A percentile compares a stretch with the other conserved stretches of the same genome.
Evolutionary conservation across 2,888 invertebrate genomes (phyloP).

Genomic region (Scaptodrosophila latifasciaeformis): DNA sequence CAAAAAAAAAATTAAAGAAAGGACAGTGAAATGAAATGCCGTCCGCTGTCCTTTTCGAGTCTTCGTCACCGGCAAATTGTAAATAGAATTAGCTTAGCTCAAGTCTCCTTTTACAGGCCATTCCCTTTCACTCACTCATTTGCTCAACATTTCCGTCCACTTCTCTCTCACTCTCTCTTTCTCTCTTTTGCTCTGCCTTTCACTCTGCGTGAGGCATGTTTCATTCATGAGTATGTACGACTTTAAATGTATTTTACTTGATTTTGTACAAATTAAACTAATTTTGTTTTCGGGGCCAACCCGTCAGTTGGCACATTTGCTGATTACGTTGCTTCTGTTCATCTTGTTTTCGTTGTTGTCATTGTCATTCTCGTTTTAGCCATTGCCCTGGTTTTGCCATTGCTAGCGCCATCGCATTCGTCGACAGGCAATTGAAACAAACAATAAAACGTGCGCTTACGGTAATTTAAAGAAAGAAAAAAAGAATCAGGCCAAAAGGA

Average conservation of each 20-base stretch:
- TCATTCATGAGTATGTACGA: conserved; percentile 6
- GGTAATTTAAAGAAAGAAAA: conserved; percentile 55
- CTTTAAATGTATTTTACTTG: conserved; percentile 47
- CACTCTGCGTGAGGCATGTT: conserved; percentile 14
- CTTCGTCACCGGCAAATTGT: conserved; percentile 46
- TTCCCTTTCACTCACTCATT: conserved; percentile 3
- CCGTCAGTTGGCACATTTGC: conserved; percentile 56
- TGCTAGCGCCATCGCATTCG: conserved; percentile 25
- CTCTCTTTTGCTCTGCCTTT: conserved; percentile 7
- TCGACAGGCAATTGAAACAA: conserved; percentile 64
- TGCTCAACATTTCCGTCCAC: no score
- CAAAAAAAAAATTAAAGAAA: conserved; percentile 16
- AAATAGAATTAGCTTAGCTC: conserved; percentile 51
- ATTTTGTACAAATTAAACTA: conserved; percentile 66
- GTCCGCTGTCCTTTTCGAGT: conserved; percentile 23
- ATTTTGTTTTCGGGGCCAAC: conserved; percentile 36
- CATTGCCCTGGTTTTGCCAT: no score
- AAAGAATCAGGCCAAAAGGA: conserved; percentile 2
- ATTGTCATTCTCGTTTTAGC: not conserved
- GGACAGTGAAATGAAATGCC: conserved; percentile 17
- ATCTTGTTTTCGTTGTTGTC: not conserved
- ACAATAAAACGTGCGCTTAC: conserved; percentile 66
- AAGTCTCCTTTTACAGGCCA: not conserved
- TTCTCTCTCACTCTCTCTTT: conserved; percentile 1
- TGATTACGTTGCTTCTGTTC: conserved; percentile 43